These are phyloP conservation scores for Biston betularia DNA, from an alignment of 2,888 invertebrate genomes.

Conservation along the genomic window DNA sequence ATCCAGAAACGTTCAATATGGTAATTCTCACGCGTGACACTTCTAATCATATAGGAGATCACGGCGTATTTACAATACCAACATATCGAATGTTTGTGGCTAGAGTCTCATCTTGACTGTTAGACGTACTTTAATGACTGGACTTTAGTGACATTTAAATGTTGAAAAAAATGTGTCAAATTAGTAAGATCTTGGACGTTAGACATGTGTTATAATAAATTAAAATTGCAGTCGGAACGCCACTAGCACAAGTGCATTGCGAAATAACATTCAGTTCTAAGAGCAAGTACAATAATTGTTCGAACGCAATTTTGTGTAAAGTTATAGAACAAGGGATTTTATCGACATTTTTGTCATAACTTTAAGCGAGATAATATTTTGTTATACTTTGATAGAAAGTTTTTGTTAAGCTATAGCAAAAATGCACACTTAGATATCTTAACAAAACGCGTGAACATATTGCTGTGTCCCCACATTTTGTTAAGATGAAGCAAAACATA, in stretches of 20 bases:
- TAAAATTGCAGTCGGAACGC: neutral
- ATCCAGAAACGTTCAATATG: neutral
- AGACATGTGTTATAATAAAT: conserved; percentile 4
- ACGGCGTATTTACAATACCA: neutral
- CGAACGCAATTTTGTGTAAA: neutral
- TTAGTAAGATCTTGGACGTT: conserved; percentile 24
- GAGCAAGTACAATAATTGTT: conserved; percentile 10
- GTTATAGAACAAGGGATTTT: neutral
- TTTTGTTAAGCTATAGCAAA: too few species aligned
- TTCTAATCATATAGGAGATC: neutral
- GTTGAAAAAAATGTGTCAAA: conserved; percentile 31
- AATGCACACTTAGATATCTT: too few species aligned
- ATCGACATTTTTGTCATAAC: neutral
- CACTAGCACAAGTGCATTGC: neutral
- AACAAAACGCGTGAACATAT: too few species aligned
- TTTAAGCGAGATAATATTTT: too few species aligned
- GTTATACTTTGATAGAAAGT: too few species aligned
- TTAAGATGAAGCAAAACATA: too few species aligned
- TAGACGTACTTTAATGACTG: neutral
- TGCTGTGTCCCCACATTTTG: too few species aligned
- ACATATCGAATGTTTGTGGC: neutral
- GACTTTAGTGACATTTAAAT: conserved; percentile 1
- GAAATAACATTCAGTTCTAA: neutral
- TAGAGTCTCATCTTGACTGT: neutral
- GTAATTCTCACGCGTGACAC: neutral